Conservation (phyloP, 2,888 invertebrate species). For the Tholera decimalis region DNA sequence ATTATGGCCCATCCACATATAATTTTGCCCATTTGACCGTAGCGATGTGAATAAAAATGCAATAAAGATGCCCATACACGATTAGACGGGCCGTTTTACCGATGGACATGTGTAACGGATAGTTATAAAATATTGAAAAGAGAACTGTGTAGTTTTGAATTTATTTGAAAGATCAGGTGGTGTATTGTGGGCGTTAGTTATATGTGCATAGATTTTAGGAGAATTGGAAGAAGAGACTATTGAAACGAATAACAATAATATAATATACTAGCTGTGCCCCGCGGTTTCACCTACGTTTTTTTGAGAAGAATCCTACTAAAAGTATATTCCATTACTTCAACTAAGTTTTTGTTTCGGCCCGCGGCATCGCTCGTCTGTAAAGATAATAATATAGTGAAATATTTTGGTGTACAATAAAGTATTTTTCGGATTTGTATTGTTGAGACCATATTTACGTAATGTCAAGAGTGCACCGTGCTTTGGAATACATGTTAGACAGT, state of each 20-base stretch:
- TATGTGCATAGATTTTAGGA: background rate
- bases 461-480: background rate
- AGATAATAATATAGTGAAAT: too few relatives aligned
- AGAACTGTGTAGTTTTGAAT: slow-evolving; percentile 3
- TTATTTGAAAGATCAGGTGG: slow-evolving; percentile 7
- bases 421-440: too few relatives aligned
- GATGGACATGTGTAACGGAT: slow-evolving; percentile 27
- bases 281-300: too few relatives aligned
- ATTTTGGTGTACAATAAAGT: too few relatives aligned
- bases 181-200: slow-evolving; percentile 23
- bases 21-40: slow-evolving; percentile 50
- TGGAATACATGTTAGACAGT: background rate
- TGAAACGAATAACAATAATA: background rate
- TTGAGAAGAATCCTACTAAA: too few relatives aligned
- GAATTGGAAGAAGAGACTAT: background rate
- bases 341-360: too few relatives aligned
- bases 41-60: slow-evolving; percentile 54
- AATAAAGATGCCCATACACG: slow-evolving; percentile 53
- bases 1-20: slow-evolving; percentile 49
- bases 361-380: too few relatives aligned
- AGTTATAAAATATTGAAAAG: slow-evolving; percentile 29
- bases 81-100: slow-evolving; percentile 21
- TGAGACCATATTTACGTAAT: background rate
- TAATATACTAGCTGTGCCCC: too few relatives aligned
- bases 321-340: too few relatives aligned